These are phyloP conservation scores for Thelaira solivaga DNA, from an alignment of 2,888 invertebrate genomes.

Conservation along the genomic window DNA sequence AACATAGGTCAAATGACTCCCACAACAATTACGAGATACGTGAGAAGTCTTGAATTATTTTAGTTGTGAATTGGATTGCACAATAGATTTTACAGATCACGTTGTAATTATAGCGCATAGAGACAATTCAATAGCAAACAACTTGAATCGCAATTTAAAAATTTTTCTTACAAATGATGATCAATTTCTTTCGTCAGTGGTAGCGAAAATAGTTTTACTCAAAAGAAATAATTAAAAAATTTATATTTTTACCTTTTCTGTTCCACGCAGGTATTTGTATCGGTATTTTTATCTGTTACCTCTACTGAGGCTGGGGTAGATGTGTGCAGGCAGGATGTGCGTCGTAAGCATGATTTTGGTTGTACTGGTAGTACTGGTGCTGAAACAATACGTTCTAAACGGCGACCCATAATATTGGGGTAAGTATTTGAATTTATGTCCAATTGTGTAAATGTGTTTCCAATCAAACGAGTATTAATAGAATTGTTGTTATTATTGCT, in stretches of 20 bases:
- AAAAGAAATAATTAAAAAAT: too few relatives aligned
- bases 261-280: constrained; percentile 26
- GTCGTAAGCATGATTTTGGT: constrained; percentile 79
- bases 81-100: too few relatives aligned
- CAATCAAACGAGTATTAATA: constrained; percentile 47
- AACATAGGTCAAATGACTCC: too few relatives aligned
- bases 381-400: constrained; percentile 71
- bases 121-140: too few relatives aligned
- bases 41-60: too few relatives aligned
- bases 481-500: constrained; percentile 56
- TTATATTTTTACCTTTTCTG: constrained; percentile 42
- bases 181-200: too few relatives aligned
- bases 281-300: constrained; percentile 44
- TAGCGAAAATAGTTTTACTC: too few relatives aligned
- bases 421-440: constrained; percentile 63
- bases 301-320: constrained; percentile 26
- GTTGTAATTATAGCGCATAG: too few relatives aligned
- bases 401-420: constrained; percentile 66
- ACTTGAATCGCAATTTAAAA: too few relatives aligned
- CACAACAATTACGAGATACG: too few relatives aligned
- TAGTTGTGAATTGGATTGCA: too few relatives aligned
- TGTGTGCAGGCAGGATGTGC: constrained; percentile 72
- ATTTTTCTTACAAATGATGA: too few relatives aligned
- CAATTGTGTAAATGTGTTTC: constrained; percentile 42
- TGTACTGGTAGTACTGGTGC: constrained; percentile 73